Base-by-base conservation (phyloP, 2,888 invertebrate genomes). In the Plebejus argus region DNA sequence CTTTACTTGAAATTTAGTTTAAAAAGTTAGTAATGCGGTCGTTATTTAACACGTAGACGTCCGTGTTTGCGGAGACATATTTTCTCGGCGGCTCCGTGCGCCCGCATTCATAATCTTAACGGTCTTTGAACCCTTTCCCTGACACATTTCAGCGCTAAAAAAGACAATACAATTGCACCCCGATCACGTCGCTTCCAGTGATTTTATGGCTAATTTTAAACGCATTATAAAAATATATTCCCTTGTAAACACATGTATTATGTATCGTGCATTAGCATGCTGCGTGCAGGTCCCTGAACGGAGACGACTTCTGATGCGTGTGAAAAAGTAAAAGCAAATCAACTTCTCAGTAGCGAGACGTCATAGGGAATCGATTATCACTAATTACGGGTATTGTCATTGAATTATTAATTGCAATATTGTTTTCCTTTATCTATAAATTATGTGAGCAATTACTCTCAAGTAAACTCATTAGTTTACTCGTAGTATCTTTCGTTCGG, bases 171-270 rank as follows among this genome's bases (percentile, higher is more conserved):
- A 78, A 78, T 76, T 78, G 56, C 76, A 70, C 78, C 70, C 79
- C 35, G 74, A 82, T 81, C 82, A 82, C 85, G 82, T 83, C 82
- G 79, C 78, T 84, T 83, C 83, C 82, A 85, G 81, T 79, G 81
- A 84, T 81, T 81, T 83, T 82, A 85, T 86, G 84, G 81, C 84
- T 87, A 88, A 89, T 89, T 88, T 89, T 85, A 89, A 88, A 86
- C 85, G 81, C 86, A 87, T 89, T 89, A 89, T 86, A 87, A 88
- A 85, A 82, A 79, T 83, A 88, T 91, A 91, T 90, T 91, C 92
- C 91, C 90, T 90, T 91, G 92, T 93, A 88, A 92, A 92, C 93
- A 93, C 89, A 91, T 92, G 91, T 92, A 90, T 85, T 91, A 91
- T 92, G 90, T 89, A 91, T 91, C 86, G 88, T 87, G 88, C 81